Conservation (phyloP, 1,140 invertebrate genomes). For the Achatina immaculata region DNA sequence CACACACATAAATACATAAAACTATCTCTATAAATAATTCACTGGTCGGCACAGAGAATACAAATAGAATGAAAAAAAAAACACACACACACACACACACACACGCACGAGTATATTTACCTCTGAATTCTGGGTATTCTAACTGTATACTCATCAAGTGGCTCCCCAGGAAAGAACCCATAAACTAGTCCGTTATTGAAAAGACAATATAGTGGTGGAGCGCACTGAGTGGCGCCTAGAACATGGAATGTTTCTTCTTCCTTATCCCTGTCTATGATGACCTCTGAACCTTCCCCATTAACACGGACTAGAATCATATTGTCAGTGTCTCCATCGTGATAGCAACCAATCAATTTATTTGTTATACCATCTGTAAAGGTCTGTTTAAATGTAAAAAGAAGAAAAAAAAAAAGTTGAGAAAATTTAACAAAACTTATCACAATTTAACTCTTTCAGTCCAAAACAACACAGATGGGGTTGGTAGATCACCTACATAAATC, state of each 20-base stretch:
- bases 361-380: conserved; percentile 95
- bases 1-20: too few relatives aligned
- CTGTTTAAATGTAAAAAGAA: conserved; percentile 72
- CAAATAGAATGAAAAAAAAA: too few relatives aligned
- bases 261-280: conserved; percentile 89
- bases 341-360: conserved; percentile 91
- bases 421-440: neutral
- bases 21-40: too few relatives aligned
- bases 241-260: conserved; percentile 80
- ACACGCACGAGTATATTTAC: conserved; percentile 43
- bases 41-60: too few relatives aligned
- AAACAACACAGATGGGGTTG: neutral
- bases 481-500: too few relatives aligned
- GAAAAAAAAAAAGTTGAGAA: neutral
- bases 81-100: too few relatives aligned
- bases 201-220: conserved; percentile 88
- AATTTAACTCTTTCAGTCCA: neutral
- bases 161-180: conserved; percentile 88
- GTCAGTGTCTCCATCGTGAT: conserved; percentile 69
- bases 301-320: conserved; percentile 89
- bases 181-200: conserved; percentile 96
- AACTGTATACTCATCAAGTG: conserved; percentile 81
- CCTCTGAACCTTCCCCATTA: conserved; percentile 94
- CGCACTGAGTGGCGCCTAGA: conserved; percentile 80
- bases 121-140: conserved; percentile 70